Evolutionary conservation across 92 coral and sea anemone genomes (phyloP).

Genomic region (Heliopora coerulea): DNA sequence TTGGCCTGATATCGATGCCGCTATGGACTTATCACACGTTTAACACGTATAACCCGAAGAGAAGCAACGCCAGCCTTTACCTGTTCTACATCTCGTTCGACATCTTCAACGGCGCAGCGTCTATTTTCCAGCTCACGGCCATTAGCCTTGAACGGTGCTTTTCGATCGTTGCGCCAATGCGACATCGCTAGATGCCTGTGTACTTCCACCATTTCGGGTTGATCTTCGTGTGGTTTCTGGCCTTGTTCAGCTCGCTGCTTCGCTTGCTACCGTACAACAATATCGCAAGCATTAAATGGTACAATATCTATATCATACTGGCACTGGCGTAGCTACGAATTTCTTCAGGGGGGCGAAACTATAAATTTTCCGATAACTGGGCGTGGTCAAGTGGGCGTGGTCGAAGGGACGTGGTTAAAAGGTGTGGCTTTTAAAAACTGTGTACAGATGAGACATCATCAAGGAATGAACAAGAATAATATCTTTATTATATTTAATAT

Average conservation of each 20-base stretch:
- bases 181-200: slow-evolving; percentile 66
- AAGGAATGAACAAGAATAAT: too few species aligned
- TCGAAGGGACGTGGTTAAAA: too few species aligned
- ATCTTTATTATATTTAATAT: too few species aligned
- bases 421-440: too few species aligned
- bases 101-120: slow-evolving; percentile 82
- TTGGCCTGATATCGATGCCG: slow-evolving; percentile 80
- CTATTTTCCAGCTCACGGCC: slow-evolving; percentile 78
- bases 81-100: slow-evolving; percentile 73
- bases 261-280: slow-evolving; percentile 70
- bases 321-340: too few species aligned
- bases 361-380: too few species aligned
- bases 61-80: slow-evolving; percentile 27
- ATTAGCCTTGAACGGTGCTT: slow-evolving; percentile 85
- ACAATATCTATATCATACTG: slow-evolving; percentile 60
- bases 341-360: too few species aligned
- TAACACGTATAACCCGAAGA: slow-evolving; percentile 18
- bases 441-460: too few species aligned
- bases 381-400: too few species aligned
- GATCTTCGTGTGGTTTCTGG: slow-evolving; percentile 67
- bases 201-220: slow-evolving; percentile 63
- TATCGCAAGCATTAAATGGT: slow-evolving; percentile 55
- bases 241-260: slow-evolving; percentile 61
- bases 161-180: slow-evolving; percentile 78
- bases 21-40: slow-evolving; percentile 65